These are phyloP conservation scores for Cydia fagiglandana DNA, from an alignment of 1,140 invertebrate genomes.

Conservation along the genomic window DNA sequence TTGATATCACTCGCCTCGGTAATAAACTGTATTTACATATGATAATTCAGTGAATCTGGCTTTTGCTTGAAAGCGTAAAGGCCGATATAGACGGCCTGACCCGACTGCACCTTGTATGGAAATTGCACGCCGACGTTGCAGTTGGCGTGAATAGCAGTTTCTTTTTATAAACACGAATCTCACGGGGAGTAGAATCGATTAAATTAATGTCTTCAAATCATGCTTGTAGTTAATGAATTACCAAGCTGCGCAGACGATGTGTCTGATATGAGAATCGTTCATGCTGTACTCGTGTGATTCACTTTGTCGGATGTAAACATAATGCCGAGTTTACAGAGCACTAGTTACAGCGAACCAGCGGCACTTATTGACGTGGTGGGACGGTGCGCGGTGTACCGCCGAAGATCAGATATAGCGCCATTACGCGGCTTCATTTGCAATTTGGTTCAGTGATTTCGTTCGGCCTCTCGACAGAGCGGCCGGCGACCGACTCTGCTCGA, in stretches of 20 bases:
- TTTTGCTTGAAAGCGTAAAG: background rate
- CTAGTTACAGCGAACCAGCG: conserved; percentile 19
- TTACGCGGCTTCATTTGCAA: conserved; percentile 48
- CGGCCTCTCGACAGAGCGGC: conserved; percentile 45
- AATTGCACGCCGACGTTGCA: too few relatives aligned
- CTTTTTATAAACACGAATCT: too few relatives aligned
- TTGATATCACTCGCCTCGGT: background rate
- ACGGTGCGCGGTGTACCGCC: conserved; percentile 7
- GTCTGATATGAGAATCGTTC: background rate
- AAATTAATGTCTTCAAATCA: too few relatives aligned
- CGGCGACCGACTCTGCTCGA: conserved; percentile 32
- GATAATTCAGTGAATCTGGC: background rate
- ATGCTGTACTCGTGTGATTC: background rate
- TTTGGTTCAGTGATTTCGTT: conserved; percentile 61
- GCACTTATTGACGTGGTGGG: background rate
- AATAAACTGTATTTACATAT: background rate
- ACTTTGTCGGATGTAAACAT: background rate
- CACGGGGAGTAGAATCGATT: too few relatives aligned
- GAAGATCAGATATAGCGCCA: conserved; percentile 27
- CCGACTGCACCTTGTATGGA: too few relatives aligned
- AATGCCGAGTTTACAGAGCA: conserved; percentile 7
- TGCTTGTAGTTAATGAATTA: too few relatives aligned
- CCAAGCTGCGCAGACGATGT: too few relatives aligned
- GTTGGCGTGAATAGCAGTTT: too few relatives aligned
- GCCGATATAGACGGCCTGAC: too few relatives aligned